A percentile compares a stretch with the other conserved stretches of the same genome.
phyloP scores from a whole-genome alignment of 2,797 vertebrate species.

The Lophius americanus region DNA sequence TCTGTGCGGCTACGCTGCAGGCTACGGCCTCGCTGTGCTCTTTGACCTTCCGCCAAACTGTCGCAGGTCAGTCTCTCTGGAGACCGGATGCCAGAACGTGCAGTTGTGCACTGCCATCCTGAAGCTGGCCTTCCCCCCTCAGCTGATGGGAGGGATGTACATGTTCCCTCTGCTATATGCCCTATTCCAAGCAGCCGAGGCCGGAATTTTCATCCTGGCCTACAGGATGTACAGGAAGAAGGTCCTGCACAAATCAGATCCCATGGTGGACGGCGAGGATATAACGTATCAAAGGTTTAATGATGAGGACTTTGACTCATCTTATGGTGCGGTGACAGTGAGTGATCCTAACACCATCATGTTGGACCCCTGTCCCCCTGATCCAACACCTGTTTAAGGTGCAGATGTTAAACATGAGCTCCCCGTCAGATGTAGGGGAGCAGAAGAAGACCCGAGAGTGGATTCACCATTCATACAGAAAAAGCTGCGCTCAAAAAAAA shows the following conservation, averaged over 20 bases:
- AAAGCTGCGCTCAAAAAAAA: not conserved
- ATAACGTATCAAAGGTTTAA: conserved; percentile 92
- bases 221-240: conserved; percentile 90
- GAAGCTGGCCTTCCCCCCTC: conserved; percentile 93
- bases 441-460: conserved; percentile 19
- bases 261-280: conserved; percentile 77
- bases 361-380: conserved; percentile 82
- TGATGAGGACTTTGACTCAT: conserved; percentile 87
- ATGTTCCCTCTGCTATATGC: conserved; percentile 98
- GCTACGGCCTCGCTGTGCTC: conserved; percentile 90
- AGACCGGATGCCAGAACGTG: conserved; percentile 97
- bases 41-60: conserved; percentile 90
- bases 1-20: conserved; percentile 88
- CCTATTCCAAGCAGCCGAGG: conserved; percentile 95
- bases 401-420: not conserved
- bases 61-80: conserved; percentile 91
- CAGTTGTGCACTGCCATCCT: conserved; percentile 98
- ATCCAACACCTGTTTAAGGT: conserved; percentile 75
- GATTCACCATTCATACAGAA: conserved; percentile 16
- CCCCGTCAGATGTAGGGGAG: conserved; percentile 1
- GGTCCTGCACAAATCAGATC: conserved; percentile 85
- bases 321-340: conserved; percentile 88
- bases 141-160: conserved; percentile 93
- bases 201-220: conserved; percentile 89
- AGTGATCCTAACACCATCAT: conserved; percentile 82